phyloP scores from a whole-genome alignment of 64 coral and sea anemone species.

The Catalaphyllia jardinei region DNA sequence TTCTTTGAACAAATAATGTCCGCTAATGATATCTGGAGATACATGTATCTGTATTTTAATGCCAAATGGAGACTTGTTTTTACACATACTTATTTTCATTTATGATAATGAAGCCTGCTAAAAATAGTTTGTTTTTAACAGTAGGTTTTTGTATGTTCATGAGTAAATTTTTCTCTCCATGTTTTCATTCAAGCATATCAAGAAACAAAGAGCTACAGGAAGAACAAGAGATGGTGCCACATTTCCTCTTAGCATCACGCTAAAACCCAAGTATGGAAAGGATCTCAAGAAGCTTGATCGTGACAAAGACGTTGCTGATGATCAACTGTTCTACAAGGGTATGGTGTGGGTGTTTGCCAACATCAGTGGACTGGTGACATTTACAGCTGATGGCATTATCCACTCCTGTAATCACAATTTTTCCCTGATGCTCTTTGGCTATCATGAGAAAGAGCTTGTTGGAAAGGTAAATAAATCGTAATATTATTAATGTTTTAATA shows the following conservation, averaged over 20 bases:
- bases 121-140: too few species aligned
- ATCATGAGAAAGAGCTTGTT: constrained; percentile 76
- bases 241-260: constrained; percentile 83
- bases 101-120: too few species aligned
- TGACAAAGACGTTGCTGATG: background rate
- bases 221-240: constrained; percentile 85
- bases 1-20: too few species aligned
- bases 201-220: constrained; percentile 93
- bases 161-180: background rate
- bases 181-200: constrained; percentile 22
- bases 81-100: too few species aligned
- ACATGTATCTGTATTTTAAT: too few species aligned
- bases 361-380: constrained; percentile 90
- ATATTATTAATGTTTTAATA: too few species aligned
- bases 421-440: constrained; percentile 88
- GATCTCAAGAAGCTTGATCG: constrained; percentile 54
- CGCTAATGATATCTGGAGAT: too few species aligned
- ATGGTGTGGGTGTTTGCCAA: constrained; percentile 93
- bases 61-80: too few species aligned
- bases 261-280: constrained; percentile 68
- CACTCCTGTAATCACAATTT: constrained; percentile 95
- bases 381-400: constrained; percentile 78
- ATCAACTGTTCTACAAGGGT: constrained; percentile 61
- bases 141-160: too few species aligned
- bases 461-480: constrained; percentile 63